Evolutionary conservation across 2,888 invertebrate species (phyloP).

Genomic region (Archaeoteleia sp.): DNA sequence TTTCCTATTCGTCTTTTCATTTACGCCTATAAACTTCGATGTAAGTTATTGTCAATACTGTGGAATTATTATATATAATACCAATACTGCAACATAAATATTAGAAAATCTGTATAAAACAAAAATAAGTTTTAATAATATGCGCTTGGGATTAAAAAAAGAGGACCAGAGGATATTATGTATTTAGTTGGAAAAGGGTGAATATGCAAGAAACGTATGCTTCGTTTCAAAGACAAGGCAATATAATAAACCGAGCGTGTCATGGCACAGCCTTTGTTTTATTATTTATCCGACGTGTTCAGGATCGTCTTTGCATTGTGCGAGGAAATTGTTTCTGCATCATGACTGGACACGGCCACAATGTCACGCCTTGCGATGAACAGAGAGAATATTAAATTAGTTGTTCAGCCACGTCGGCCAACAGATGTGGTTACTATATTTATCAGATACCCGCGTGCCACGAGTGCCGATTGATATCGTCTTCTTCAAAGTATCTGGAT

Average conservation of each 20-base stretch:
- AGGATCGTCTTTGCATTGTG: slow-evolving; percentile 5
- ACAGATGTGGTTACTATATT: slow-evolving; percentile 5
- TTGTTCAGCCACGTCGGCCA: slow-evolving; percentile 26
- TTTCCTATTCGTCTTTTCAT: too few relatives aligned
- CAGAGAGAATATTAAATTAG: slow-evolving; percentile 66
- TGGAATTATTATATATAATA: too few relatives aligned
- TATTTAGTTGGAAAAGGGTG: too few relatives aligned
- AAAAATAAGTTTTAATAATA: too few relatives aligned
- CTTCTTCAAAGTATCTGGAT: background rate
- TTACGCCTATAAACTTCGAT: too few relatives aligned
- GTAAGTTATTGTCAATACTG: too few relatives aligned
- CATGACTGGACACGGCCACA: slow-evolving; percentile 63
- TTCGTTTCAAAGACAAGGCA: background rate
- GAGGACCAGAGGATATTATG: too few relatives aligned
- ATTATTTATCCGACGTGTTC: slow-evolving; percentile 13
- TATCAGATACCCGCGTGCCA: background rate
- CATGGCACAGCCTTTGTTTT: slow-evolving; percentile 17
- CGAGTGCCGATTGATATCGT: background rate
- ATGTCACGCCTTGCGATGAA: slow-evolving; percentile 64
- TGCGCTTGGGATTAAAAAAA: too few relatives aligned
- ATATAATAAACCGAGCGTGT: slow-evolving; percentile 19
- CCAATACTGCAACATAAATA: too few relatives aligned
- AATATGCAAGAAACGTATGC: slow-evolving; percentile 25
- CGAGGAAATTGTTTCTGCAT: slow-evolving; percentile 65
- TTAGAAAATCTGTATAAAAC: too few relatives aligned